Conservation (phyloP, 2,797 vertebrate genomes). For the Mastacembelus armatus region DNA sequence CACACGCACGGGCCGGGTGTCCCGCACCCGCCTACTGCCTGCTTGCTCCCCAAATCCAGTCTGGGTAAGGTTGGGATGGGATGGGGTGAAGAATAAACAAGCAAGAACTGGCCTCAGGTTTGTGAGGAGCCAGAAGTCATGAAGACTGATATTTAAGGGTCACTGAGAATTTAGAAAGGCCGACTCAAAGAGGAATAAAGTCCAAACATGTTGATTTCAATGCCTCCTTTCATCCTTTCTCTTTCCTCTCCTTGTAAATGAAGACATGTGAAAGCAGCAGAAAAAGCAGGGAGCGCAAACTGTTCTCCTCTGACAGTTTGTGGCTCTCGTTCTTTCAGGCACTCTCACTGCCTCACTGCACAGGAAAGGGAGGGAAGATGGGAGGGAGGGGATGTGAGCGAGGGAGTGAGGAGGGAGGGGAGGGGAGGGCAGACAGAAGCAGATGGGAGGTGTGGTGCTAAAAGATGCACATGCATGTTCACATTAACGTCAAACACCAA, state of each 20-base stretch:
- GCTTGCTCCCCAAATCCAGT: conserved; percentile 72
- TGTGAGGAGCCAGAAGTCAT: conserved; percentile 34
- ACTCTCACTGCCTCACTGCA: conserved; percentile 63
- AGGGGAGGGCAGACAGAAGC: conserved; percentile 43
- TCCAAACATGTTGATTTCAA: conserved; percentile 51
- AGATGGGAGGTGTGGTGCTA: conserved; percentile 43
- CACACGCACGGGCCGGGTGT: conserved; percentile 68
- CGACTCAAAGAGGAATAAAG: conserved; percentile 49
- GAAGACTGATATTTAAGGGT: conserved; percentile 61
- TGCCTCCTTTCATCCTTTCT: conserved; percentile 7
- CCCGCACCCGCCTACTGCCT: conserved; percentile 75
- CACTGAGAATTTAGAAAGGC: conserved; percentile 21
- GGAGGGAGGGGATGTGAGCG: conserved; percentile 71
- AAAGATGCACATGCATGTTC: conserved; percentile 24
- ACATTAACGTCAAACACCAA: conserved; percentile 17
- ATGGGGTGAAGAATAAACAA: neutral
- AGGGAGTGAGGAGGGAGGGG: conserved; percentile 57
- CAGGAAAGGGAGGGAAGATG: conserved; percentile 67
- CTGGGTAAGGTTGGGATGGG: conserved; percentile 44
- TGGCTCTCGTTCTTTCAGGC: conserved; percentile 62
- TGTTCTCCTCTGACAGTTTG: conserved; percentile 64
- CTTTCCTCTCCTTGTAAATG: conserved; percentile 19
- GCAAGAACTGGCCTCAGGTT: conserved; percentile 29
- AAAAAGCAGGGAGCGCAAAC: conserved; percentile 39
- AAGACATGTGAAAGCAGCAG: conserved; percentile 29